These are phyloP conservation scores for Rhadinocentrus ornatus DNA, from an alignment of 2,797 vertebrate species.

Conservation along the genomic window DNA sequence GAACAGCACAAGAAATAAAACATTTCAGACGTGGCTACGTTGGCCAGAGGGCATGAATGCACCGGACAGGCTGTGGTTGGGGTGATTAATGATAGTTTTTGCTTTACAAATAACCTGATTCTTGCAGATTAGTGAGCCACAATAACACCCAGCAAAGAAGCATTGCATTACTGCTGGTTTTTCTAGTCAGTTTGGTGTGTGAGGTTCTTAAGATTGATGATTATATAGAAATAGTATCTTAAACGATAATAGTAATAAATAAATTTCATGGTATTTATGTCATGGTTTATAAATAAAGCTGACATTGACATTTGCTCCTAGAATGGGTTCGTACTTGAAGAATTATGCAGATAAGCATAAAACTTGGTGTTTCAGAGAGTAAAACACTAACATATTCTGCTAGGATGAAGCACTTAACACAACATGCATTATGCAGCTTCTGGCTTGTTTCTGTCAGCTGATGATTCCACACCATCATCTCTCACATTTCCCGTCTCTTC, in stretches of 20 bases:
- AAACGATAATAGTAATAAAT: background rate
- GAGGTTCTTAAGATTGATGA: background rate
- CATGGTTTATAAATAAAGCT: too few species aligned
- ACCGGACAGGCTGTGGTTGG: background rate
- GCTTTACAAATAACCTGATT: background rate
- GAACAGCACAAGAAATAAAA: background rate
- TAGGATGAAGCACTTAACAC: background rate
- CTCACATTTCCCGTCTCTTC: slow-evolving; percentile 15
- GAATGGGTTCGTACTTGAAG: background rate
- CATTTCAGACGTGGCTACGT: background rate
- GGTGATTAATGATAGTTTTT: background rate
- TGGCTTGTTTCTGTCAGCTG: slow-evolving; percentile 2
- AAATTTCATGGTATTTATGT: background rate
- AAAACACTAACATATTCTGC: slow-evolving; percentile 10
- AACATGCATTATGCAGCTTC: background rate
- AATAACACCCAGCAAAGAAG: background rate
- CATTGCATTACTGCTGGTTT: background rate
- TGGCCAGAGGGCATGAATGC: too few species aligned
- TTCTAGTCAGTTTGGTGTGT: background rate
- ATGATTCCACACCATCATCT: slow-evolving; percentile 9
- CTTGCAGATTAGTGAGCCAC: background rate
- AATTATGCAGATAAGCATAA: background rate
- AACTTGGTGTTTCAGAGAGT: background rate
- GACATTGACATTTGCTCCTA: too few species aligned
- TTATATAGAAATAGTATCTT: too few species aligned